Evolutionary conservation across 2,888 invertebrate genomes (phyloP).

Genomic region (Linnaemya vulpina): DNA sequence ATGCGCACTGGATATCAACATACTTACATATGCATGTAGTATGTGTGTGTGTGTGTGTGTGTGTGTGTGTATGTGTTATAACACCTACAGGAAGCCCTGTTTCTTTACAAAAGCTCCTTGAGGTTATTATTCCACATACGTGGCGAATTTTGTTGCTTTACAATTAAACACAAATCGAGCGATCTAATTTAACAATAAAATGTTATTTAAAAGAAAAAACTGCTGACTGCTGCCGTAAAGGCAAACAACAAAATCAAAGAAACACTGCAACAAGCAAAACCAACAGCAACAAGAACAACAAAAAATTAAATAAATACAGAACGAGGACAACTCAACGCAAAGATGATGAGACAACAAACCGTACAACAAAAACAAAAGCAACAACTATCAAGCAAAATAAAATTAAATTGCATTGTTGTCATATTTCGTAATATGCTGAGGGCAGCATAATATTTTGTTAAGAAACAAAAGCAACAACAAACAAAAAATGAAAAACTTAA

Average conservation of each 20-base stretch:
- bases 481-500: slow-evolving; percentile 63
- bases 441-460: slow-evolving; percentile 75
- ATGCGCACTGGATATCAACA: no score
- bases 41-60: no score
- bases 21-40: no score
- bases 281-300: slow-evolving; percentile 61
- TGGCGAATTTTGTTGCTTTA: not conserved
- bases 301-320: slow-evolving; percentile 63
- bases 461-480: slow-evolving; percentile 37
- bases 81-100: not conserved
- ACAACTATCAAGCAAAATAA: slow-evolving; percentile 68
- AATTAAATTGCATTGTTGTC: slow-evolving; percentile 79
- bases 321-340: slow-evolving; percentile 70
- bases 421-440: slow-evolving; percentile 79
- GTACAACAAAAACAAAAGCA: slow-evolving; percentile 40
- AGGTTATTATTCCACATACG: not conserved
- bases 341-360: slow-evolving; percentile 67
- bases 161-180: slow-evolving; percentile 45
- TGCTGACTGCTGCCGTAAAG: slow-evolving; percentile 62
- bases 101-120: not conserved
- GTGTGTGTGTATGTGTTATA: no score
- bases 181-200: slow-evolving; percentile 51
- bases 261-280: slow-evolving; percentile 49
- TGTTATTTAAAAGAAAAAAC: slow-evolving; percentile 13
- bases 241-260: slow-evolving; percentile 49